These are phyloP conservation scores for Hirudo medicinalis DNA, from an alignment of 1,140 invertebrate genomes.

Conservation along the genomic window DNA sequence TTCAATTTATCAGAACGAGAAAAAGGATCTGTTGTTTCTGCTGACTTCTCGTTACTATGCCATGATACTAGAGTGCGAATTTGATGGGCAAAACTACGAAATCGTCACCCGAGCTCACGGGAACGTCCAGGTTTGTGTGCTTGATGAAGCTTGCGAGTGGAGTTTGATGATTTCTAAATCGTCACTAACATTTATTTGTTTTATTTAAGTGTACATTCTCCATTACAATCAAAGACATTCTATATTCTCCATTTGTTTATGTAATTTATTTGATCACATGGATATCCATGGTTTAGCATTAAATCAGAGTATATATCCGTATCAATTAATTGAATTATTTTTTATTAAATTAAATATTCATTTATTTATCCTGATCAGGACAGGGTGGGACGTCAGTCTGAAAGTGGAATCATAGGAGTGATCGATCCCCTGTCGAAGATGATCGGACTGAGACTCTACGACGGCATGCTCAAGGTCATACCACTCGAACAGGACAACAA, in stretches of 20 bases:
- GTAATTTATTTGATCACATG: too few relatives aligned
- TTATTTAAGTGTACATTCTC: too few relatives aligned
- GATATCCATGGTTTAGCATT: too few relatives aligned
- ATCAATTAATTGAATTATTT: too few relatives aligned
- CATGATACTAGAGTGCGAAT: constrained; percentile 82
- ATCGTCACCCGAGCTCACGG: constrained; percentile 91
- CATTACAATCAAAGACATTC: too few relatives aligned
- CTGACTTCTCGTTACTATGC: constrained; percentile 82
- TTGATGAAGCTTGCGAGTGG: neutral
- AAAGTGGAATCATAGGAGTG: constrained; percentile 84
- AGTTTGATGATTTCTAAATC: too few relatives aligned
- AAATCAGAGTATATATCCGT: too few relatives aligned
- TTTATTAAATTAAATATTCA: neutral
- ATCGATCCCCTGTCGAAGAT: constrained; percentile 84
- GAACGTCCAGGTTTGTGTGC: constrained; percentile 54
- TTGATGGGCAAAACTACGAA: constrained; percentile 59
- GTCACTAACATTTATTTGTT: too few relatives aligned
- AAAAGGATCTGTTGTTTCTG: constrained; percentile 85
- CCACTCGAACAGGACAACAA: constrained; percentile 69
- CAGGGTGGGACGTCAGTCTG: constrained; percentile 50
- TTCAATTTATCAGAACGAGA: constrained; percentile 55
- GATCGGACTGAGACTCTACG: constrained; percentile 86
- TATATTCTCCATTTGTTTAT: too few relatives aligned
- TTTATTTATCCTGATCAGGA: constrained; percentile 46
- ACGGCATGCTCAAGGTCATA: constrained; percentile 86